Evolutionary conservation across 2,888 invertebrate species (phyloP), one percentile per base, ranked within the genome.

Genomic region (Deroplatys truncata): DNA sequence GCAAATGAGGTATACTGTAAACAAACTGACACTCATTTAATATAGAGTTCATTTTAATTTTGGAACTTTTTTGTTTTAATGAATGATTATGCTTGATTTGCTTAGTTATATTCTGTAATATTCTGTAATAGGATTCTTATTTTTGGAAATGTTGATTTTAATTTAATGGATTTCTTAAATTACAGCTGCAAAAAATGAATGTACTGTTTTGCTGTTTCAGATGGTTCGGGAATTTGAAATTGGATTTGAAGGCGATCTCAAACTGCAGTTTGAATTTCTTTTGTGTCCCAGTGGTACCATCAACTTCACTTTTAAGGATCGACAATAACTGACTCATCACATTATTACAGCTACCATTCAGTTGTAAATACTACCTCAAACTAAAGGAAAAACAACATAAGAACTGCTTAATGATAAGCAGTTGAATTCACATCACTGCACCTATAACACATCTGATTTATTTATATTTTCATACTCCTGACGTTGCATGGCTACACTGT

Each of bases 211-310:
- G 89, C 35, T 89, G 89, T 93, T 93, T 56, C 94, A 97, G 97
- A 95, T 97, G 92, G 93, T 96, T 91, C 95, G 96, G 92, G 95
- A 95, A 92, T 98, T 97, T 93, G 95, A 96, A 89, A 95, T 98
- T 43, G 95, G 95, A 89, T 96, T 95, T 91, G 95, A 95, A 84
- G 95, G 96, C 25, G 96, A 96, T 85, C 93, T 98, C 91, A 95
- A 96, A 92, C 93, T 97, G 56, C 96, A 97, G 92, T 98, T 97
- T 92, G 97, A 98, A 93, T 98, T 98, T 93, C 94, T 98, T 88
- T 93, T 98, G 90, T 96, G 97, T 9, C 97, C 98, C 4, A 96
- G 96, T 93, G 95, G 96, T 15, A 97, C 97, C 28, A 95, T 97
- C 25, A 94, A 95, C 16, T 94, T 98, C 91, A 94, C 95, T 89